phyloP scores from a whole-genome alignment of 1,140 invertebrate species.

The Bilobella aurantiaca region DNA sequence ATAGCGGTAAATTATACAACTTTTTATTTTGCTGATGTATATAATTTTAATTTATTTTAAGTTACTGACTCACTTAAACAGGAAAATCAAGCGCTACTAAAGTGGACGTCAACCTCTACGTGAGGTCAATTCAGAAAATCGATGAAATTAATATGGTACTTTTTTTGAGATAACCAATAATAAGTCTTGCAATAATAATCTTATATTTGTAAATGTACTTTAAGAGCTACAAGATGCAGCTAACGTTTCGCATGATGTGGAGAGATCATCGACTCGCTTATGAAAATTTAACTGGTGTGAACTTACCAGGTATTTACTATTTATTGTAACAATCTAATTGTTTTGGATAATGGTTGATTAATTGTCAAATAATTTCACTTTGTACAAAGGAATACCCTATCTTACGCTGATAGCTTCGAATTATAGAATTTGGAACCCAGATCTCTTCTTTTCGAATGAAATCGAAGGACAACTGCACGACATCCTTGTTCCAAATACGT shows the following conservation, averaged over 20 bases:
- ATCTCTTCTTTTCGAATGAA: slow-evolving; percentile 47
- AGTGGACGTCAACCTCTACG: not conserved
- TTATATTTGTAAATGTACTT: not conserved
- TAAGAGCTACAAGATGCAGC: not conserved
- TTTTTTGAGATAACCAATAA: too few relatives aligned
- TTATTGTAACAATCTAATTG: not conserved
- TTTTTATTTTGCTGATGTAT: too few relatives aligned
- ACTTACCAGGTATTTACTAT: not conserved
- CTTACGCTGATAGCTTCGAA: not conserved
- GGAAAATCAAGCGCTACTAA: too few relatives aligned
- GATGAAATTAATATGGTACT: not conserved
- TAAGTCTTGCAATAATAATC: too few relatives aligned
- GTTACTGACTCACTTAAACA: too few relatives aligned
- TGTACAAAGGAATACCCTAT: too few relatives aligned
- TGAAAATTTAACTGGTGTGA: not conserved
- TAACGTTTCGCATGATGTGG: not conserved
- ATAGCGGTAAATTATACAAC: too few relatives aligned
- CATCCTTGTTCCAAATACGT: slow-evolving; percentile 41
- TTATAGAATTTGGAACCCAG: slow-evolving; percentile 44
- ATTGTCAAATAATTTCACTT: too few relatives aligned
- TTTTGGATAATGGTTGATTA: not conserved
- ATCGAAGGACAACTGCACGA: slow-evolving; percentile 44
- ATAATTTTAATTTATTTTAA: too few relatives aligned
- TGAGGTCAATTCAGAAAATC: not conserved
- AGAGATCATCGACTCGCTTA: not conserved